A percentile compares a stretch with the other conserved stretches of the same genome.
Conservation (phyloP, 2,888 invertebrate species). For the Callyntrura sp. region DNA sequence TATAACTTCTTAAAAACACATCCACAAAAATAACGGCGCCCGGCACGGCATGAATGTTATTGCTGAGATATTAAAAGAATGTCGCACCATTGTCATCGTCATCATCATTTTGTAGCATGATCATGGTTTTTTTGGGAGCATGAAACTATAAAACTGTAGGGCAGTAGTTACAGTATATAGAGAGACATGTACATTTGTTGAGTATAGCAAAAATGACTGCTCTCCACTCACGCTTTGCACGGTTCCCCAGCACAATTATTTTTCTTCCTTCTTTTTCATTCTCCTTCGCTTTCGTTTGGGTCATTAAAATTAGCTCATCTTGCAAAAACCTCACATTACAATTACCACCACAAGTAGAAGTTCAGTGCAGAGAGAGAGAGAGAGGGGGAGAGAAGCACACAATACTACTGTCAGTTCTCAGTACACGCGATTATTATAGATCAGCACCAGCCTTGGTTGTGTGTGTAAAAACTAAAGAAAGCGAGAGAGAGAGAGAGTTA, state of each 20-base stretch:
- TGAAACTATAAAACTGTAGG: not conserved
- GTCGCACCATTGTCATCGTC: conserved; percentile 56
- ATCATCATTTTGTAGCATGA: conserved; percentile 21
- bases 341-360: conserved; percentile 54
- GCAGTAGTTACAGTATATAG: not conserved
- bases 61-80: conserved; percentile 56
- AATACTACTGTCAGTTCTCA: conserved; percentile 12
- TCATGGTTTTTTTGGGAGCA: conserved; percentile 6
- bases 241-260: conserved; percentile 35
- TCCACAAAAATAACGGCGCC: conserved; percentile 39
- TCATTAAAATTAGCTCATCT: conserved; percentile 79
- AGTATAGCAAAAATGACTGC: not conserved
- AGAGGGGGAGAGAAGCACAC: not conserved
- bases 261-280: conserved; percentile 42
- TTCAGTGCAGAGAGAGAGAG: not conserved
- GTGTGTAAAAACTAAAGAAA: conserved; percentile 15
- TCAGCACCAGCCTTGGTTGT: conserved; percentile 27
- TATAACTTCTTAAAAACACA: conserved; percentile 19
- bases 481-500: not conserved
- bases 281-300: conserved; percentile 38
- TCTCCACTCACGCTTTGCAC: not conserved
- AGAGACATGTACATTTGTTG: not conserved
- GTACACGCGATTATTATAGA: conserved; percentile 63
- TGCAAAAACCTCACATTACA: conserved; percentile 73
- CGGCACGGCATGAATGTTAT: conserved; percentile 62